These are phyloP conservation scores for Euproctis similis DNA, from an alignment of 2,888 invertebrate genomes.

Conservation along the genomic window DNA sequence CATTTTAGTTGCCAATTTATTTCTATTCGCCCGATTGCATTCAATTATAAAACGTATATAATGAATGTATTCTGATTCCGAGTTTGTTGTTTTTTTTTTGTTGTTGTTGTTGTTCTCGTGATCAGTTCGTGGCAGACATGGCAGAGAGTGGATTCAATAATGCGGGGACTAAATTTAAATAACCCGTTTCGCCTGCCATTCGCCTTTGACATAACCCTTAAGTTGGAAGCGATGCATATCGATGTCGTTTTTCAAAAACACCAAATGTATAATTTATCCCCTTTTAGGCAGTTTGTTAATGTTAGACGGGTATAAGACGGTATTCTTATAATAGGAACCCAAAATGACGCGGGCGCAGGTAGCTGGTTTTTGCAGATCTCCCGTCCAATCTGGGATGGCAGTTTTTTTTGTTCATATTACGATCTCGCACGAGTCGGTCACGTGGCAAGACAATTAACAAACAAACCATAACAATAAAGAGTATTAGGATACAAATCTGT, in stretches of 20 bases:
- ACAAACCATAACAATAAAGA: not conserved
- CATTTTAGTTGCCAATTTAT: constrained; percentile 43
- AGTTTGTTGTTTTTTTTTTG: no score
- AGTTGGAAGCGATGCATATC: constrained; percentile 38
- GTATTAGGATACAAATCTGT: not conserved
- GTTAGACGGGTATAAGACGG: constrained; percentile 37
- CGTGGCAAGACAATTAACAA: constrained; percentile 28
- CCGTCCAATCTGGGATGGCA: constrained; percentile 46
- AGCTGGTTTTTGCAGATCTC: constrained; percentile 60
- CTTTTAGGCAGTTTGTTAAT: constrained; percentile 37
- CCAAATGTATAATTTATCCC: constrained; percentile 39
- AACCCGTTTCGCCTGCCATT: constrained; percentile 65
- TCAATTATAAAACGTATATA: constrained; percentile 30
- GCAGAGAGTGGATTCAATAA: constrained; percentile 43
- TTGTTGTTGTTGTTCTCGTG: no score
- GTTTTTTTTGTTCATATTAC: constrained; percentile 45
- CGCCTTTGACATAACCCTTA: constrained; percentile 59
- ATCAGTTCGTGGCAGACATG: constrained; percentile 28
- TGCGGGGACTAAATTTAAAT: constrained; percentile 61
- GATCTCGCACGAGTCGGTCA: constrained; percentile 45
- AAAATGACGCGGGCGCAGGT: constrained; percentile 55
- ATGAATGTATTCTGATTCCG: constrained; percentile 3
- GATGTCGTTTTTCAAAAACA: constrained; percentile 38
- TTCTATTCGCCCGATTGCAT: constrained; percentile 33
- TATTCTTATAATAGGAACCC: constrained; percentile 40